These are phyloP conservation scores for Urocolius indicus DNA, from an alignment of 2,113 vertebrate species.

Conservation along the genomic window DNA sequence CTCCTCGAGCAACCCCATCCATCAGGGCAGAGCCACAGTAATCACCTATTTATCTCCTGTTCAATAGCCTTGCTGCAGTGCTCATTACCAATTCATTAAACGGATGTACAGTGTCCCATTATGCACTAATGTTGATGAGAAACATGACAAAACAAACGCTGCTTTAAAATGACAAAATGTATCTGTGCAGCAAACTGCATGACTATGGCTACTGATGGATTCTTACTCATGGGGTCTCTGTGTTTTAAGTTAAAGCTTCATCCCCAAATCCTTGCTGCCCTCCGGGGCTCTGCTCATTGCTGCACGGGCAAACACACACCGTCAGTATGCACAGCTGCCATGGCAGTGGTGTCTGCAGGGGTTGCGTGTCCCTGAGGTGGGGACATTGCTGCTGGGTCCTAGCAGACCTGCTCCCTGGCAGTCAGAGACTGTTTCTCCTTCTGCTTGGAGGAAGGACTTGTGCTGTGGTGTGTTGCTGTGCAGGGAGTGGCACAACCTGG, in stretches of 20 bases:
- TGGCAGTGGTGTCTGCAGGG: fast-evolving
- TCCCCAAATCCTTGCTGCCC: background rate
- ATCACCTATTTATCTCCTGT: background rate
- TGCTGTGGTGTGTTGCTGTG: fast-evolving
- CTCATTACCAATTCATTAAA: background rate
- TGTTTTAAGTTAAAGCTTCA: background rate
- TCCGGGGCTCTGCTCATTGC: fast-evolving
- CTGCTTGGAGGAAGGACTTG: background rate
- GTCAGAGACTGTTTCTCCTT: background rate
- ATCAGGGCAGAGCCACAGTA: background rate
- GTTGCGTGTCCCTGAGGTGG: fast-evolving
- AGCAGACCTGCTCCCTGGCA: background rate
- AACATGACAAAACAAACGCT: background rate
- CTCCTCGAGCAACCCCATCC: background rate
- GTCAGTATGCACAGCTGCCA: background rate
- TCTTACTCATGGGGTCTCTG: background rate
- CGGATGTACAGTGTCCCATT: background rate
- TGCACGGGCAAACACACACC: fast-evolving
- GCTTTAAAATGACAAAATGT: background rate
- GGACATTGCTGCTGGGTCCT: background rate
- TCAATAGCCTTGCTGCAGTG: background rate
- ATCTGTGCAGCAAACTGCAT: background rate
- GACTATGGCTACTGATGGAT: background rate
- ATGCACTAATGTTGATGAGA: background rate
- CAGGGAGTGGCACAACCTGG: background rate